Base-by-base conservation (phyloP, 2,797 vertebrate genomes). In the Argentina silus region DNA sequence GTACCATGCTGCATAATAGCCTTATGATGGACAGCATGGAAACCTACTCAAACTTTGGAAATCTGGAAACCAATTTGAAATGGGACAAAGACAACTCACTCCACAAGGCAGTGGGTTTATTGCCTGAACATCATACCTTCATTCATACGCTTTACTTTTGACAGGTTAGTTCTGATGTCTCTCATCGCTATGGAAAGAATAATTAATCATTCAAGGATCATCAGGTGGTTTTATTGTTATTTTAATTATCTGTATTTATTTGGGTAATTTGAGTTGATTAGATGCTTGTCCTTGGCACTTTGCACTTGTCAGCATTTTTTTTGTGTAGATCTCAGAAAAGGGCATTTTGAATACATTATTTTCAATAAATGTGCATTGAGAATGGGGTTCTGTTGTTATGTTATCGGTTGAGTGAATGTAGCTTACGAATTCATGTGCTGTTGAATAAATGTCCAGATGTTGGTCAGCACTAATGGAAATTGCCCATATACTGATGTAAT, bases 381-480 rank as follows among this genome's bases (percentile, higher is more conserved):
- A 75, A 57, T 73, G 78, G 80, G 76, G 75, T 73, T 66, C 61
- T 43, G 45, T 66, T 66, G 50, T 79, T 67, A 11, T 76, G 67
- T 78, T 80, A 17, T 70, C 66, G 75, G 42, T 76, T 76, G 83
- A 82, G 47, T 80, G 83, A 79, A 81, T 87, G 78, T 91, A 87
- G 89, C 8, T 89, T 89, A 86, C 82, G 60, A 64, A 69, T 77
- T 70, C 43, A 65, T 48, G 3, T 77, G 85, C 72, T 74, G 76
- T 85, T 76, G 79, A 74, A 56, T 63, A 78, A 50, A 51, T n/a
- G 8, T 23, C 67, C 15, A 71, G 77, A 19, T 78, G 53, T 36
- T 80, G 50, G 83, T 82, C 12, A 62, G 60, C 10, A 2, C 36
- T 42, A 53, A 44, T 17, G 19, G 76, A 81, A 42, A 74, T 50